Evolutionary conservation across 2,113 vertebrate species (phyloP).

Genomic region (Calidris pugnax): DNA sequence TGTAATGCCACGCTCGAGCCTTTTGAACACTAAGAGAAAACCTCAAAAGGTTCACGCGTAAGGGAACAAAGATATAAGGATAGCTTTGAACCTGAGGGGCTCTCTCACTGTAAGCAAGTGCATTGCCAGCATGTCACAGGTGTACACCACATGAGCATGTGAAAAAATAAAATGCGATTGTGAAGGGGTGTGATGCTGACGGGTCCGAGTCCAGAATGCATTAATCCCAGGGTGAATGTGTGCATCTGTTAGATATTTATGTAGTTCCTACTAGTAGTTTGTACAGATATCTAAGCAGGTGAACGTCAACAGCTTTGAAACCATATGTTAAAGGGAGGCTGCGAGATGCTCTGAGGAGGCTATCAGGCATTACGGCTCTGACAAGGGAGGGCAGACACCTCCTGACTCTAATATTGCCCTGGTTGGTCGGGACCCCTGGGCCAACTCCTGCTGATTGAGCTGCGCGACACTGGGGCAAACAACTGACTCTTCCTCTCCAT

Average conservation of each 20-base stretch:
- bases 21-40: constrained; percentile 36
- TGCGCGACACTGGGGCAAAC: background rate
- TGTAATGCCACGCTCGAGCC: constrained; percentile 22
- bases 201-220: constrained; percentile 13
- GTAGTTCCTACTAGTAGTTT: constrained; percentile 33
- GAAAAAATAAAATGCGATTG: constrained; percentile 32
- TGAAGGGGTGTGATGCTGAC: constrained; percentile 52
- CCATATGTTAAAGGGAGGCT: constrained; percentile 4
- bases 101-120: constrained; percentile 1
- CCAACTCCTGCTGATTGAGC: background rate
- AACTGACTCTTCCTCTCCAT: background rate
- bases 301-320: constrained; percentile 52
- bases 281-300: constrained; percentile 57
- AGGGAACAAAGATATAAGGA: constrained; percentile 44
- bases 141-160: constrained; percentile 49
- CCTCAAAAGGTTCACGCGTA: constrained; percentile 50
- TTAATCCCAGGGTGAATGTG: constrained; percentile 5
- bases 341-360: background rate
- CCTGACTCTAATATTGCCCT: background rate
- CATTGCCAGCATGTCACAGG: constrained; percentile 29
- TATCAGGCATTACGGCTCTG: background rate
- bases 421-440: rapidly evolving
- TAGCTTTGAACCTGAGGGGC: constrained; percentile 44
- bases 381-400: background rate
- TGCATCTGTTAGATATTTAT: constrained; percentile 14